Base-by-base conservation (phyloP, 2,888 invertebrate genomes). In the Cerceris rybyensis region DNA sequence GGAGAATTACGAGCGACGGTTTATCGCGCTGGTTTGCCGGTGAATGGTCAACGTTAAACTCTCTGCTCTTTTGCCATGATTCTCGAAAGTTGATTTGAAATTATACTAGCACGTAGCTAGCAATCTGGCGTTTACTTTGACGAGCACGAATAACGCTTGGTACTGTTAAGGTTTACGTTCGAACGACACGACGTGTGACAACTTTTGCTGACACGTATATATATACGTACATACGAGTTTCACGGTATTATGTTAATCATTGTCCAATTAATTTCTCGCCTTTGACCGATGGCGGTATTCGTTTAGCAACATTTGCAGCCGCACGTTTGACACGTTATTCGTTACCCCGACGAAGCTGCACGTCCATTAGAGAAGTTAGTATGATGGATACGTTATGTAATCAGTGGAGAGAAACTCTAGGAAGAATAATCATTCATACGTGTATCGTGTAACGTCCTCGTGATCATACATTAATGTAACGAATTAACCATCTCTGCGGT, bases 1-100 rank as follows among this genome's bases (percentile, higher is more conserved):
- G 74, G 80, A 79, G 75, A 82, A 85, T 85, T 85, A 75, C 75
- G 67, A 78, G 75, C 73, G 67, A 75, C 59, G 78, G 75, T 84
- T 86, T 83, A 86, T 82, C 82, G 79, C 66, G 52, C 55, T 59
- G 64, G 59, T 80, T 78, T 69, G 64, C 68, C 73, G 52, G 39
- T 55, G 67, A 60, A 80, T 70, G 70, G 66, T 60, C 67, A 61
- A 69, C 72, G 72, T 77, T 76, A 78, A 82, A 64, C 76, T 65
- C 74, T 59, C 41, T 28, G 17, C 41, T 52, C 41, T 43, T 63
- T 46, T 57, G 11, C 46, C 17, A 39, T 42, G 50, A 64, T 50
- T 71, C 60, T 54, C 76, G 39, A 76, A 79, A 76, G 65, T 70
- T 73, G 71, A 14, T 41, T 55, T 49, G 59, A 75, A 67, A 71